These are phyloP conservation scores for Drosophila macrospina DNA, from an alignment of 2,888 invertebrate genomes.

Conservation along the genomic window DNA sequence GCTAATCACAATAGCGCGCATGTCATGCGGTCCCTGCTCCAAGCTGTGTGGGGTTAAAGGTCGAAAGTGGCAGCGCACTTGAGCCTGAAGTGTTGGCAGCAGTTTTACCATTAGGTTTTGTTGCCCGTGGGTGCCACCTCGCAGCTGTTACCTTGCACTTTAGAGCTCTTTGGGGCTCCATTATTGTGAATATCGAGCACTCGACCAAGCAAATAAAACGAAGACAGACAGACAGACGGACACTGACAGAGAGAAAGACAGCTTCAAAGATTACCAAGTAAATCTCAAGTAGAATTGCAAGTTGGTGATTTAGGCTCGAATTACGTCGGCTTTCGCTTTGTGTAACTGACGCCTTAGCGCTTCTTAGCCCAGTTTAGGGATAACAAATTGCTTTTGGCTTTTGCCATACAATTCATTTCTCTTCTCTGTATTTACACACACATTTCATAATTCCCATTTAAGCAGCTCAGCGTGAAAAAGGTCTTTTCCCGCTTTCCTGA, in stretches of 20 bases:
- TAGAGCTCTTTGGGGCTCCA: conserved; percentile 70
- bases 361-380: conserved; percentile 40
- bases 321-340: conserved; percentile 48
- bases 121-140: conserved; percentile 34
- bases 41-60: conserved; percentile 39
- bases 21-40: conserved; percentile 13
- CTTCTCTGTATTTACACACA: conserved; percentile 15
- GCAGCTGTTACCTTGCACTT: conserved; percentile 65
- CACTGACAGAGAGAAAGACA: conserved; percentile 12
- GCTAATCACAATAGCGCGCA: conserved; percentile 55
- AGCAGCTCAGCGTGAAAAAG: conserved; percentile 68
- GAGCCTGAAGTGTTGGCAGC: conserved; percentile 54
- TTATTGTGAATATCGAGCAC: conserved; percentile 74
- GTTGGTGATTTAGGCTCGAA: conserved; percentile 55
- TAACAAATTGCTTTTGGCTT: conserved; percentile 71
- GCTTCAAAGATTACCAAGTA: conserved; percentile 22
- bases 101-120: conserved; percentile 57
- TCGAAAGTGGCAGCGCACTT: conserved; percentile 32
- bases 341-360: conserved; percentile 53
- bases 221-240: conserved; percentile 15
- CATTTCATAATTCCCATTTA: conserved; percentile 64
- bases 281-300: conserved; percentile 37
- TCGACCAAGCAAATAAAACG: conserved; percentile 19
- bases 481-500: conserved; percentile 53
- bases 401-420: conserved; percentile 14